Evolutionary conservation across 2,113 vertebrate genomes (phyloP).

Genomic region (Procavia capensis): DNA sequence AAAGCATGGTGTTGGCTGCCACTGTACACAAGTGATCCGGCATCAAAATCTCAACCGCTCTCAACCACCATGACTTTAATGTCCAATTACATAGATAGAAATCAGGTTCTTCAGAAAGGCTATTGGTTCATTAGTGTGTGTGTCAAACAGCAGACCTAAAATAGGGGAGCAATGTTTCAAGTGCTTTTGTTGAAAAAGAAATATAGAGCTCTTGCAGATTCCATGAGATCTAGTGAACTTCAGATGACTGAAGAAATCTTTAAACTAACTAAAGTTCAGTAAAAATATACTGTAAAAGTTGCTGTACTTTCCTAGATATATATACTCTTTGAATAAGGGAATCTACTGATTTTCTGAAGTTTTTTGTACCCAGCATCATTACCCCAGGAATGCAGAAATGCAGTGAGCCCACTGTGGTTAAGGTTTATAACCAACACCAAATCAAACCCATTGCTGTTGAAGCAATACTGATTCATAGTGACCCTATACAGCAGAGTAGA

Average conservation of each 20-base stretch:
- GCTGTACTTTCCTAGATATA: neutral
- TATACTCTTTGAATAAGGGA: constrained; percentile 32
- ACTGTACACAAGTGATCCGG: neutral
- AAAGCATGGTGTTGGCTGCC: neutral
- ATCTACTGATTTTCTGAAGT: constrained; percentile 65
- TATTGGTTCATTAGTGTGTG: neutral
- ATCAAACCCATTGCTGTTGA: no score
- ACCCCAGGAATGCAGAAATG: neutral
- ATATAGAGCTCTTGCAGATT: constrained; percentile 37
- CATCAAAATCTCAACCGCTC: neutral
- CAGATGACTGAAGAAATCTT: constrained; percentile 28
- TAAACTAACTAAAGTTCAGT: no score
- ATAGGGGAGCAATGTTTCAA: neutral
- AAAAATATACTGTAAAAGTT: neutral
- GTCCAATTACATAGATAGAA: neutral
- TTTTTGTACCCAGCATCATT: neutral
- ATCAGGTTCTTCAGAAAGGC: neutral
- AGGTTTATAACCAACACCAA: neutral
- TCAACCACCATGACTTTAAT: neutral
- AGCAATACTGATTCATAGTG: no score
- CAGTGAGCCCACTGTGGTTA: neutral
- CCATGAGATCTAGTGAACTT: constrained; percentile 69
- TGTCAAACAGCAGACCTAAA: constrained; percentile 20
- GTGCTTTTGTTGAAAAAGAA: constrained; percentile 44
- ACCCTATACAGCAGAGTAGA: no score